phyloP scores from a whole-genome alignment of 1,140 invertebrate genomes.

The Drosophila serrata region DNA sequence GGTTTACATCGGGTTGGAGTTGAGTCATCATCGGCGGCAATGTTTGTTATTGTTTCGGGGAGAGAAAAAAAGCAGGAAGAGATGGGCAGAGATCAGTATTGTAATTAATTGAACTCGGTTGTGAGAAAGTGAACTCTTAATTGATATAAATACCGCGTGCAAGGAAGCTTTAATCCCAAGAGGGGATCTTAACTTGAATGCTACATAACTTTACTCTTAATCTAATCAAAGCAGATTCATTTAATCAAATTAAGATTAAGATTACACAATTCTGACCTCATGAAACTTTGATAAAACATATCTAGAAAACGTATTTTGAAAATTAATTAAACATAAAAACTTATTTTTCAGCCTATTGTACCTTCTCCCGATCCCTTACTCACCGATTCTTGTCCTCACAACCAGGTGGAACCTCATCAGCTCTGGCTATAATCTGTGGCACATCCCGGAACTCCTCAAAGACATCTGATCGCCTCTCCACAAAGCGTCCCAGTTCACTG shows the following conservation, averaged over 20 bases:
- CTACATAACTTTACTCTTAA: not conserved
- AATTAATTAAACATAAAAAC: not conserved
- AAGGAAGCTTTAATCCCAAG: not conserved
- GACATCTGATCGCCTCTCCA: conserved; percentile 90
- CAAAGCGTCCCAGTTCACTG: conserved; percentile 89
- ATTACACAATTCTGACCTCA: not conserved
- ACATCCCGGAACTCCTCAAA: conserved; percentile 92
- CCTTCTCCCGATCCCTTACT: conserved; percentile 18
- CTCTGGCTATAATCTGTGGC: conserved; percentile 90
- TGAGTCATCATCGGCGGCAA: conserved; percentile 31
- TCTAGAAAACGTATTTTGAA: not conserved
- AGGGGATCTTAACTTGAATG: not conserved
- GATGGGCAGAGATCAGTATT: conserved; percentile 34
- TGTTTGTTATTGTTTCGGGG: conserved; percentile 21
- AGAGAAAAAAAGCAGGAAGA: conserved; percentile 45
- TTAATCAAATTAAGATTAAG: not conserved
- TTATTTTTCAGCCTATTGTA: no score
- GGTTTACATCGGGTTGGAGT: conserved; percentile 23
- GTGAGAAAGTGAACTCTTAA: conserved; percentile 37
- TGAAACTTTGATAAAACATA: not conserved
- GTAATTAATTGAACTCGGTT: conserved; percentile 39
- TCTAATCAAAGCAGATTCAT: not conserved
- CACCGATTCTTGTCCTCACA: conserved; percentile 94
- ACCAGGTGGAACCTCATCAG: conserved; percentile 93
- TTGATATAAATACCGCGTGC: conserved; percentile 1